Conservation (phyloP, 2,113 vertebrate species). For the Malurus melanocephalus region DNA sequence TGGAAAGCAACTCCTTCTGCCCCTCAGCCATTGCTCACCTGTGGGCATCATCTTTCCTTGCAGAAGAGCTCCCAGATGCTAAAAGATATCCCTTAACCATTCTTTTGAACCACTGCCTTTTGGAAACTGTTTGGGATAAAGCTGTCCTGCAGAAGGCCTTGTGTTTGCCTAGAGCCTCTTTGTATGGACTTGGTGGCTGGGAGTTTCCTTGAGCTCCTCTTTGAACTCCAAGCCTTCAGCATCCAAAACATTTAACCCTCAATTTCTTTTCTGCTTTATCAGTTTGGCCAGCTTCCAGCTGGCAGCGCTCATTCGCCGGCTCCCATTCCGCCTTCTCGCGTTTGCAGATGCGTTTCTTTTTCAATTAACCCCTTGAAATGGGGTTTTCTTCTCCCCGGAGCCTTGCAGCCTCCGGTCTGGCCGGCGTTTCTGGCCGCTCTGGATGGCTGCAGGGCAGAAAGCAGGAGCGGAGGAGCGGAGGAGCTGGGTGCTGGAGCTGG, state of each 20-base stretch:
- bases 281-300: slow-evolving; percentile 44
- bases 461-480: background rate
- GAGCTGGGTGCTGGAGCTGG: background rate
- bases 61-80: background rate
- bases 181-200: slow-evolving; percentile 8
- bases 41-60: background rate
- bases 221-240: slow-evolving; percentile 43
- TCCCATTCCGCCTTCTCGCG: background rate
- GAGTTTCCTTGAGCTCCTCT: slow-evolving; percentile 44
- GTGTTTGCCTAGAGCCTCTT: slow-evolving; percentile 6
- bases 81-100: background rate
- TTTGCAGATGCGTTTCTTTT: slow-evolving; percentile 27
- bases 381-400: slow-evolving; percentile 11
- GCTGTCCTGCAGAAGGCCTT: background rate
- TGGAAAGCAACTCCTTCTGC: background rate
- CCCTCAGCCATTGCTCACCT: background rate
- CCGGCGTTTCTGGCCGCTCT: background rate
- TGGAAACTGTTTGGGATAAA: background rate
- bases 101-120: background rate
- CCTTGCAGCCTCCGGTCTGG: background rate
- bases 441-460: background rate
- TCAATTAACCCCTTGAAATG: slow-evolving; percentile 27
- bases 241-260: slow-evolving; percentile 47
- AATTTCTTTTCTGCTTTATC: slow-evolving; percentile 49
- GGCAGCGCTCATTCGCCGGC: background rate